Percentiles rank a stretch among this genome's conserved stretches.
These are phyloP conservation scores for Bursaphelenchus okinawaensis DNA, from an alignment of 2,888 invertebrate genomes.

Conservation along the genomic window DNA sequence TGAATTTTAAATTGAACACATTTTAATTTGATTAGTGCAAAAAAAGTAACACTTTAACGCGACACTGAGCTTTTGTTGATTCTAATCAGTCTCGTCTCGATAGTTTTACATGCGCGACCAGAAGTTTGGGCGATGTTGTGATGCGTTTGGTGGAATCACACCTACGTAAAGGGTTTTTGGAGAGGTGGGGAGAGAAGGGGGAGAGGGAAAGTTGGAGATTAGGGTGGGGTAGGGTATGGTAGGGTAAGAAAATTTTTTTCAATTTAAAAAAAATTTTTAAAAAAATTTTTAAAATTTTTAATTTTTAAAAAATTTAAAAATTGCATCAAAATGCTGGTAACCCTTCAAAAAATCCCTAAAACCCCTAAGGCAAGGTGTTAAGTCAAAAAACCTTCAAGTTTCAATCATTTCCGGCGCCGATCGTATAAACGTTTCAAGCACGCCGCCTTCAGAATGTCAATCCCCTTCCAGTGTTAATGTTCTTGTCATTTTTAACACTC, in stretches of 20 bases:
- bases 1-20: not conserved
- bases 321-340: not conserved
- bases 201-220: too few species aligned
- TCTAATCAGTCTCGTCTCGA: too few species aligned
- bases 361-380: not conserved
- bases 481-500: not conserved
- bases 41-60: not conserved
- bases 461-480: not conserved
- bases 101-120: too few species aligned
- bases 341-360: not conserved
- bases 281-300: not conserved
- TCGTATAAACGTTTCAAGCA: not conserved
- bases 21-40: not conserved
- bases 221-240: too few species aligned
- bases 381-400: not conserved
- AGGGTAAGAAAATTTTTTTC: too few species aligned
- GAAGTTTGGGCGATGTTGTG: too few species aligned
- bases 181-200: too few species aligned
- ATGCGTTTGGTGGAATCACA: too few species aligned
- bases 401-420: not conserved
- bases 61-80: not conserved
- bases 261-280: too few species aligned
- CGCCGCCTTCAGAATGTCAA: not conserved
- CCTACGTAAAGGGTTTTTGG: too few species aligned
- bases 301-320: not conserved